These are phyloP conservation scores for Pheosia tremula DNA, from an alignment of 2,888 invertebrate genomes.

Conservation along the genomic window DNA sequence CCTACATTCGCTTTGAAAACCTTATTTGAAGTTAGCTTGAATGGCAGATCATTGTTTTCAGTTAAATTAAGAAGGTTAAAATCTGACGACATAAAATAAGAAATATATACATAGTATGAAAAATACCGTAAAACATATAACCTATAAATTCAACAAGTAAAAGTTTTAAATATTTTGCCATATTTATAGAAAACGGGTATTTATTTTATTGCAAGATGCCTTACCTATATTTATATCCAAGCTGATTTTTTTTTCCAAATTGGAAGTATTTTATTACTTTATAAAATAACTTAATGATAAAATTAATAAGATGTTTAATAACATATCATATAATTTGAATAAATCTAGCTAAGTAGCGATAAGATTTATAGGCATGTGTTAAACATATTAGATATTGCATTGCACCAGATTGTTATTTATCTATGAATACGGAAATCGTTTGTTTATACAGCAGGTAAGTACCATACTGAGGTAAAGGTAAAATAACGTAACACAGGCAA, in stretches of 20 bases:
- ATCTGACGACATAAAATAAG: too few relatives aligned
- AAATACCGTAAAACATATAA: not conserved
- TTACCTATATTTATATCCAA: too few relatives aligned
- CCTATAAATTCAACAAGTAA: not conserved
- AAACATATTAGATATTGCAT: not conserved
- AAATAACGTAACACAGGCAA: not conserved
- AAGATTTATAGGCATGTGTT: not conserved
- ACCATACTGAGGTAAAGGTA: not conserved
- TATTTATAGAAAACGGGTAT: not conserved
- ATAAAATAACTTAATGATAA: not conserved
- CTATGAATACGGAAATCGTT: slow-evolving; percentile 12
- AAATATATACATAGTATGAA: not conserved
- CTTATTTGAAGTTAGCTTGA: too few relatives aligned
- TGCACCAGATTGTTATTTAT: slow-evolving; percentile 14
- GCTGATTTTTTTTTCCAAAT: too few relatives aligned
- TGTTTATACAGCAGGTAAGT: too few relatives aligned
- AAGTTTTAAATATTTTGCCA: not conserved
- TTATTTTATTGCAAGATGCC: not conserved
- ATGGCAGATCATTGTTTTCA: too few relatives aligned
- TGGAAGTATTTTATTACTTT: too few relatives aligned
- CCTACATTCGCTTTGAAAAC: too few relatives aligned
- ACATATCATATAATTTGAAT: not conserved
- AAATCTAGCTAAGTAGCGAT: not conserved
- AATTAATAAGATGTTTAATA: not conserved
- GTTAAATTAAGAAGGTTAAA: too few relatives aligned